Base-by-base conservation (phyloP, 2,113 vertebrate genomes). In the Phaethon lepturus region DNA sequence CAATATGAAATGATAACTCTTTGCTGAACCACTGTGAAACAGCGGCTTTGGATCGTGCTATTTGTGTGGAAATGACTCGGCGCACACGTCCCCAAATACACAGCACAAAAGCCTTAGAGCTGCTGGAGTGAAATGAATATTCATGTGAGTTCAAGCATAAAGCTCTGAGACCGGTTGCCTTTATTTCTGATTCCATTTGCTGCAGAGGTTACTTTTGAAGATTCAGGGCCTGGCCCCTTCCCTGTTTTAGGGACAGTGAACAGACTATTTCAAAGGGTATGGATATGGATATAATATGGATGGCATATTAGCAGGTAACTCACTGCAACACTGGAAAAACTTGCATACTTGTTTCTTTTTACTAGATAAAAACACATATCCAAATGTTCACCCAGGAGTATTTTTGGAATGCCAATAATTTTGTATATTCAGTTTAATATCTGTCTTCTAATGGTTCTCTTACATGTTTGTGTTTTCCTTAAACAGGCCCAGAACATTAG, bases 71-170 rank as follows among this genome's bases (percentile, higher is more conserved):
- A 96, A 95, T 97, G 91, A 75, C 81, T 95, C 80, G 20, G 71
- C 33, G 28, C 16, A 81, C 83, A 49, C 31, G 9, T 68, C 55
- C 91, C 62, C 77, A 38, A 26, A 82, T 88, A 85, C 45, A 68
- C 29, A 86, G 77, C 91, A 49, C 85, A 93, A 88, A 89, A 95
- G 80, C 94, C 96, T 94, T 73, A 60, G 78, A 95, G 72, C 81
- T 95, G 84, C 91, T 97, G 88, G 82, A 85, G 85, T 40, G 59
- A 95, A 85, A 94, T 97, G 72, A 97, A 95, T 98, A 97, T 98
- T 97, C 80, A 86, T 97, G 68, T 93, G 93, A 94, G 92, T 94
- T 98, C 95, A 97, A 90, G 95, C 86, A 60, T 95, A 94, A 97
- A 98, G 49, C 92, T 95, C 82, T 81, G 79, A 92, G 86, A 93